These are phyloP conservation scores for Erebia ligea DNA, from an alignment of 2,888 invertebrate genomes.

Conservation along the genomic window DNA sequence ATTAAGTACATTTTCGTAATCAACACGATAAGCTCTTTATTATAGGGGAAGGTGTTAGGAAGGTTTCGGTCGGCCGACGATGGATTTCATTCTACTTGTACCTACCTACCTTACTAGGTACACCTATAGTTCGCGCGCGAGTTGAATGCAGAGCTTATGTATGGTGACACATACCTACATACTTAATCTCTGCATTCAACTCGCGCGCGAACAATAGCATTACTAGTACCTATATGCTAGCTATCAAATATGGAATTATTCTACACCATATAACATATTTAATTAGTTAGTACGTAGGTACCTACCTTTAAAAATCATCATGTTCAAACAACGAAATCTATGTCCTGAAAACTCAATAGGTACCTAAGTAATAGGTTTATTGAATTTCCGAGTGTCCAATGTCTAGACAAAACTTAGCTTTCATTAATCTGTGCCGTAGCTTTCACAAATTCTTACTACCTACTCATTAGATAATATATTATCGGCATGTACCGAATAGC, in stretches of 20 bases:
- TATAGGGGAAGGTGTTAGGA: background rate
- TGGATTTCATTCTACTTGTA: too few relatives aligned
- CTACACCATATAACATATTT: too few relatives aligned
- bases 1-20: background rate
- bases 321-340: background rate
- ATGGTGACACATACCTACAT: too few relatives aligned
- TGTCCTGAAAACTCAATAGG: background rate
- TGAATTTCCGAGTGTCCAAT: background rate
- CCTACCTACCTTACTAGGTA: too few relatives aligned
- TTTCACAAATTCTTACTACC: background rate
- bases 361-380: background rate
- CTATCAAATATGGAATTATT: too few relatives aligned
- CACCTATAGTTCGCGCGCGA: too few relatives aligned
- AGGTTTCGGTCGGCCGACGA: background rate
- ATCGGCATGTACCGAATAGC: background rate
- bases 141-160: too few relatives aligned
- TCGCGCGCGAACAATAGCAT: too few relatives aligned
- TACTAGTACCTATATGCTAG: too few relatives aligned
- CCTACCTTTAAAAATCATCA: too few relatives aligned
- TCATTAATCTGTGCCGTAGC: conserved; percentile 3
- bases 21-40: background rate
- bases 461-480: background rate
- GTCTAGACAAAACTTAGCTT: conserved; percentile 2
- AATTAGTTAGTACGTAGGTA: too few relatives aligned
- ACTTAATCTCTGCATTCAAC: too few relatives aligned